Conservation (phyloP, 2,797 vertebrate genomes). For the Epinephelus awoara region DNA sequence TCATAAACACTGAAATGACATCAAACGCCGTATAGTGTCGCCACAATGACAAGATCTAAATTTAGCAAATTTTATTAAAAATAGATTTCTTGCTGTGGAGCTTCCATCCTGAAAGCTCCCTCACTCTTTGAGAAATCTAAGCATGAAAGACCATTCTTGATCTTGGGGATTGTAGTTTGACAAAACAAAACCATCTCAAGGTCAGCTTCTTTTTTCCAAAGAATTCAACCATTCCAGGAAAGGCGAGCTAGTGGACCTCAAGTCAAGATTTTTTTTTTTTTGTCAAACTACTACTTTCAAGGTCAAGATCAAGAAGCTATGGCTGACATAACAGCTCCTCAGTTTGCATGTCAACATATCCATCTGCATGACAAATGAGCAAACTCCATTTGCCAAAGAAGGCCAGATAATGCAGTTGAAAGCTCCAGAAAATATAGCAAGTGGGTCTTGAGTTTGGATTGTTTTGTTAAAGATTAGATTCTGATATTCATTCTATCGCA, state of each 20-base stretch:
- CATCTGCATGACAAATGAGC: neutral
- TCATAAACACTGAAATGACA: constrained; percentile 29
- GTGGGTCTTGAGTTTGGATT: neutral
- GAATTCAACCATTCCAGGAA: neutral
- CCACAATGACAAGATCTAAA: constrained; percentile 20
- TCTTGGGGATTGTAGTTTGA: constrained; percentile 1
- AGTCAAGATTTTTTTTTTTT: neutral
- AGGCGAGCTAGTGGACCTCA: no score
- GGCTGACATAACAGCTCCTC: no score
- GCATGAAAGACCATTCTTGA: neutral
- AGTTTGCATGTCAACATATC: neutral
- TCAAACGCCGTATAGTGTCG: neutral
- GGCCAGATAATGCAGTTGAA: neutral
- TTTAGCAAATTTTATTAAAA: constrained; percentile 11
- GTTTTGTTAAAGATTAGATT: neutral
- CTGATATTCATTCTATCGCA: neutral
- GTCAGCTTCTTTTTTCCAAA: neutral
- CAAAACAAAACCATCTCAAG: neutral
- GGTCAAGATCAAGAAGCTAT: no score
- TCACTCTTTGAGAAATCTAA: neutral
- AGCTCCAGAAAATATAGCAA: neutral
- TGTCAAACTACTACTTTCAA: neutral
- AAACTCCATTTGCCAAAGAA: neutral
- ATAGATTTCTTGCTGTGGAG: neutral
- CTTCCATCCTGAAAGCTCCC: neutral